Percentiles rank a stretch among this genome's conserved stretches.
phyloP scores from a whole-genome alignment of 2,888 invertebrate genomes.

The Synergus umbraculus region DNA sequence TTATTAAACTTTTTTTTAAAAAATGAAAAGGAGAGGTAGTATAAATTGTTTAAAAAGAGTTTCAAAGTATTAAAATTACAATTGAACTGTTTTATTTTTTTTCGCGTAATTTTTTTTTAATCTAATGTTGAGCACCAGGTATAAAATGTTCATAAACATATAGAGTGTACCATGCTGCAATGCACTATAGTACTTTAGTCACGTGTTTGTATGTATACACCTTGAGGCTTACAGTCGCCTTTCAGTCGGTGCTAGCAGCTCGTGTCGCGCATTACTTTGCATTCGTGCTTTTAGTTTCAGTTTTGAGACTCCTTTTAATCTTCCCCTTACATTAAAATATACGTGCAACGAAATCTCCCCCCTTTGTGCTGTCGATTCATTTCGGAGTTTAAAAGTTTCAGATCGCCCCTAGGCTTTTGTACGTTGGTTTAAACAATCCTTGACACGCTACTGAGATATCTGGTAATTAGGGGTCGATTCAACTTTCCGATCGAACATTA shows the following conservation, averaged over 20 bases:
- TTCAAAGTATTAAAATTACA: not conserved
- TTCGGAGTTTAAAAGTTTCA: not conserved
- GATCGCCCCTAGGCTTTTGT: not conserved
- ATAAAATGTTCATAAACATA: conserved; percentile 9
- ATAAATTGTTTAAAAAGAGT: too few relatives aligned
- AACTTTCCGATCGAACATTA: conserved; percentile 17
- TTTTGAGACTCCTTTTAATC: conserved; percentile 38
- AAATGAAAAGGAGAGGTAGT: too few relatives aligned
- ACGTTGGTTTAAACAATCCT: conserved; percentile 9
- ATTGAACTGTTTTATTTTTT: too few relatives aligned
- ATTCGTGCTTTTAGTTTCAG: conserved; percentile 37
- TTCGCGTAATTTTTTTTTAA: not conserved
- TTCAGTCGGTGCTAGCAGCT: conserved; percentile 46
- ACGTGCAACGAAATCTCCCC: not conserved
- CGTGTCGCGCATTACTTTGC: conserved; percentile 41
- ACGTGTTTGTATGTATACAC: conserved; percentile 54
- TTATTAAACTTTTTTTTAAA: too few relatives aligned
- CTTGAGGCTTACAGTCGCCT: conserved; percentile 52
- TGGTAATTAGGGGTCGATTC: conserved; percentile 32
- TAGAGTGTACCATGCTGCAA: conserved; percentile 44
- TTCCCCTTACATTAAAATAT: not conserved
- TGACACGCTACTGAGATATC: conserved; percentile 29
- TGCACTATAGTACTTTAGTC: conserved; percentile 57
- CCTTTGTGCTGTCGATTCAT: not conserved
- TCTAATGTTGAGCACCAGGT: conserved; percentile 4